These are phyloP conservation scores for Stylophora pistillata DNA, from an alignment of 64 coral and sea anemone species.

Conservation along the genomic window DNA sequence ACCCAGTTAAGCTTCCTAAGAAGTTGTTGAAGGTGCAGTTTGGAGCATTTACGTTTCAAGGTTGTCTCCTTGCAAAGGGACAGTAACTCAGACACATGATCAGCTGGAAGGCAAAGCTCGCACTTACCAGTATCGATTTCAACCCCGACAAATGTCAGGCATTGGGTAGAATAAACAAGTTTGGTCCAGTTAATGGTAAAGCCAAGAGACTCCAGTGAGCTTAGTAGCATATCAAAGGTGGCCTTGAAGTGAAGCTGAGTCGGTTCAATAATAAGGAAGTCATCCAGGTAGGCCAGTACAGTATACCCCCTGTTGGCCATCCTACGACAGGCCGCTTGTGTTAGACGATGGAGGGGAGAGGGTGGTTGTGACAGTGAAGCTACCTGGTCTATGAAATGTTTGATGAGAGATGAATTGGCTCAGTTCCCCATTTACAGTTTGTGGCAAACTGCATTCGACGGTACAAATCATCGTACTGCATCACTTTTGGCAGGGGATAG, in stretches of 20 bases:
- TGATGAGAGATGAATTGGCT: slow-evolving; percentile 28
- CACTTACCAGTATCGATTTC: slow-evolving; percentile 49
- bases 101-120: slow-evolving; percentile 12
- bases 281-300: no score
- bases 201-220: no score
- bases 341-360: slow-evolving; percentile 65
- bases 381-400: neutral
- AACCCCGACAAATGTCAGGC: slow-evolving; percentile 57
- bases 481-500: slow-evolving; percentile 4
- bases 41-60: slow-evolving; percentile 18
- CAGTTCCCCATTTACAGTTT: slow-evolving; percentile 32
- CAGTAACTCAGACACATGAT: slow-evolving; percentile 24
- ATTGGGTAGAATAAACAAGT: slow-evolving; percentile 19
- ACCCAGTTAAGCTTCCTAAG: slow-evolving; percentile 53
- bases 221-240: neutral
- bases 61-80: neutral
- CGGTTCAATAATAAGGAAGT: no score
- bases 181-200: slow-evolving; percentile 1
- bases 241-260: slow-evolving; percentile 25
- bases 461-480: slow-evolving; percentile 52
- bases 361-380: no score
- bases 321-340: slow-evolving; percentile 60
- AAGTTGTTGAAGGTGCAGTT: slow-evolving; percentile 44
- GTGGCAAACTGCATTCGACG: slow-evolving; percentile 40
- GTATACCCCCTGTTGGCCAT: slow-evolving; percentile 41